phyloP scores from a whole-genome alignment of 23 tunicate species.

The Ascidia mentula region DNA sequence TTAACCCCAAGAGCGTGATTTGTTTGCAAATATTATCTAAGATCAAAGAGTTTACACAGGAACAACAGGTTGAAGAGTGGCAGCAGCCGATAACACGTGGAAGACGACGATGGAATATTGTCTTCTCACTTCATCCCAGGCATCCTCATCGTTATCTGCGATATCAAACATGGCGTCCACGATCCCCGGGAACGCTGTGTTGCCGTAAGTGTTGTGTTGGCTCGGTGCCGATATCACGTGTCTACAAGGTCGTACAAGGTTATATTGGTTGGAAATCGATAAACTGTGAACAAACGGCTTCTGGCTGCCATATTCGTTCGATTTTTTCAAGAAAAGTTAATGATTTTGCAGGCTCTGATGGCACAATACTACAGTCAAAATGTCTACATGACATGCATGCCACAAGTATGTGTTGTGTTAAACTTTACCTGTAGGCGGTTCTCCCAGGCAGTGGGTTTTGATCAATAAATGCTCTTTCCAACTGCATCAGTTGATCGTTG shows the following conservation, averaged over 20 bases:
- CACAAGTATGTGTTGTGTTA: not conserved
- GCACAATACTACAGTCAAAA: not conserved
- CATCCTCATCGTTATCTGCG: constrained; percentile 20
- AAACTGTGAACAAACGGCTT: not conserved
- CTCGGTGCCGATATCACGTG: constrained; percentile 54
- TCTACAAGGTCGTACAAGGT: not conserved
- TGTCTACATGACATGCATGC: not conserved
- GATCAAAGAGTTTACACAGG: constrained; percentile 5
- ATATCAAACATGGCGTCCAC: constrained; percentile 46
- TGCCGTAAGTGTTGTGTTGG: constrained; percentile 46
- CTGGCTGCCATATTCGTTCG: not conserved
- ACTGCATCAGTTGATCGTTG: constrained; percentile 82
- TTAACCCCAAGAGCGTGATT: no score
- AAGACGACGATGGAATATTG: constrained; percentile 75
- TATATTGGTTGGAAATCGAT: not conserved
- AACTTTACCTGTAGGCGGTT: constrained; percentile 47
- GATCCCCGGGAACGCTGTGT: constrained; percentile 40
- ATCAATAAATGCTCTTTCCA: constrained; percentile 82
- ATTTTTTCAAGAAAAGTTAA: no score
- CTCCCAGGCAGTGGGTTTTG: constrained; percentile 57
- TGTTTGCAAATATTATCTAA: not conserved
- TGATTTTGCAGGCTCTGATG: no score
- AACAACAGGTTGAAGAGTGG: constrained; percentile 48
- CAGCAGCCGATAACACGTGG: constrained; percentile 73
- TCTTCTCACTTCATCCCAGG: constrained; percentile 44